Base-by-base conservation (phyloP, 1,140 invertebrate species). In the Pteromalus puparum region DNA sequence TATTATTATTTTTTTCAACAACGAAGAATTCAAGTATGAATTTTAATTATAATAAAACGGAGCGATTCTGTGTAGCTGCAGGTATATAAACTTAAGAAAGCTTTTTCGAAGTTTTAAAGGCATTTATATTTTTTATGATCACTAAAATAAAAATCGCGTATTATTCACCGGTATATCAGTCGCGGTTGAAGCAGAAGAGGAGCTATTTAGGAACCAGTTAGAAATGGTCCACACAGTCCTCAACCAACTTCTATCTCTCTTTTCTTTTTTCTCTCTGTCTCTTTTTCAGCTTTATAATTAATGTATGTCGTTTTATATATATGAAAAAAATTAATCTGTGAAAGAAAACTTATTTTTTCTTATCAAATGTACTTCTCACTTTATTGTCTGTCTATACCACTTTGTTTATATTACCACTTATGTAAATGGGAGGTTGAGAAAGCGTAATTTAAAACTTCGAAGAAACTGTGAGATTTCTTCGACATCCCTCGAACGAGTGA, bases 161-260 rank as follows among this genome's bases (percentile, higher is more conserved):
- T 77, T 48, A 67, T 34, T 34, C 3, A 28, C 80, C 67, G 74
- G 2, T 21, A 28, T n/a, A 70, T 70, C 18, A 78, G 0, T 73
- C 21, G 12, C 21, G 38, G 34, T 13, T 34, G 34, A n/a, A n/a
- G 24, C 4, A 79, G 42, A 86, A 80, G 77, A 80, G 68, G 76
- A 73, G 85, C 74, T 85, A 68, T 21, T 42, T 82, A 90, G 88
- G 87, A 85, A 88, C 85, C 88, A 90, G 85, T 90, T 91, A 90
- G 88, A 89, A 92, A 90, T 92, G 91, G 89, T 92, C 91, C 90
- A 91, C 88, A 89, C 90, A 92, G 91, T 92, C 91, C 89, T 91
- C 88, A 88, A 88, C 87, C 87, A 89, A 86, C 79, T 86, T 84
- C n/a, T 88, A 48, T 88, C 77, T 87, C 34, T 87, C 77, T 88